phyloP scores from a whole-genome alignment of 1,140 invertebrate species.

The Musca domestica region DNA sequence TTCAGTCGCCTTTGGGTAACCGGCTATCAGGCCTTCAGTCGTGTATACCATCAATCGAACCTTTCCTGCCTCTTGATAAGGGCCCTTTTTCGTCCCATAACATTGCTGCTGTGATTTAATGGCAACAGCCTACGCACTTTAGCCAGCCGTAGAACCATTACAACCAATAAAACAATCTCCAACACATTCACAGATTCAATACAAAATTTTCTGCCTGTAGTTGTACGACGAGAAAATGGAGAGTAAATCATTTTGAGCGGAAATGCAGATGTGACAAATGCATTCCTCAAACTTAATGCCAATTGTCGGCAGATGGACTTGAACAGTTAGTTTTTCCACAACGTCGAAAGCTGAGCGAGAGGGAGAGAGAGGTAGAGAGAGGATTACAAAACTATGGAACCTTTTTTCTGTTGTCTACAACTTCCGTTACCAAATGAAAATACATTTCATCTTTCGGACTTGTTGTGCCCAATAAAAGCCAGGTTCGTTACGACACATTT shows the following conservation, averaged over 20 bases:
- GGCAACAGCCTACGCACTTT: too few species aligned
- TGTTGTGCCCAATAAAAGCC: background rate
- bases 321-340: background rate
- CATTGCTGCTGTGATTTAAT: too few species aligned
- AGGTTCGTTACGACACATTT: background rate
- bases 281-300: conserved; percentile 12
- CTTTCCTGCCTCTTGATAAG: too few species aligned
- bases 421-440: conserved; percentile 52
- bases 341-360: background rate
- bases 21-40: too few species aligned
- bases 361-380: background rate
- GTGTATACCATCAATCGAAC: too few species aligned
- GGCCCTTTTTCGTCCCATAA: too few species aligned
- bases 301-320: background rate
- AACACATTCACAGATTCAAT: too few species aligned
- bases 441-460: conserved; percentile 43
- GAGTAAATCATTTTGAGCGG: conserved; percentile 8
- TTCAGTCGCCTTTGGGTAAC: too few species aligned
- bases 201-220: too few species aligned
- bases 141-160: too few species aligned
- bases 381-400: conserved; percentile 45
- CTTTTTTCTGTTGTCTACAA: conserved; percentile 45
- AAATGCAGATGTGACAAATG: conserved; percentile 19
- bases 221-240: background rate
- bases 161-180: too few species aligned